Conservation (phyloP, 2,888 invertebrate species). For the Acanthacorydalis orientalis region DNA sequence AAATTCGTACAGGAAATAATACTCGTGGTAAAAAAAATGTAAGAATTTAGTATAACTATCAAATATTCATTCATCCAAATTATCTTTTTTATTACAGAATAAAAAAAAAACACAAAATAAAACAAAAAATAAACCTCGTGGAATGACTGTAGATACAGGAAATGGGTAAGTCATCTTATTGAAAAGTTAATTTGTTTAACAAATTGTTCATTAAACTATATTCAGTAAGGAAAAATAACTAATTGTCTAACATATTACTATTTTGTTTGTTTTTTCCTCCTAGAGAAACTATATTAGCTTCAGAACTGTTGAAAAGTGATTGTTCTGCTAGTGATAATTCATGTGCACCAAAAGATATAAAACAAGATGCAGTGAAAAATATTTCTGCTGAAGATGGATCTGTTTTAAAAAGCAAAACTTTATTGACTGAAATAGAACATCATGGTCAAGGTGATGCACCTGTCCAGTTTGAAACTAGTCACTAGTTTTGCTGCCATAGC, state of each 20-base stretch:
- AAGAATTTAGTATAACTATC: not conserved
- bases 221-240: too few species aligned
- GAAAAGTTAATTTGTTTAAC: too few species aligned
- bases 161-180: conserved; percentile 19
- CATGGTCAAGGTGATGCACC: conserved; percentile 26
- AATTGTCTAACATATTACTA: not conserved
- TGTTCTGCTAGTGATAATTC: conserved; percentile 11
- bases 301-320: conserved; percentile 18
- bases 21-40: conserved; percentile 4
- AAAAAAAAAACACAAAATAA: conserved; percentile 21
- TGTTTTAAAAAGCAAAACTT: not conserved
- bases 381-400: not conserved
- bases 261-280: not conserved
- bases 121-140: conserved; percentile 19
- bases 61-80: not conserved
- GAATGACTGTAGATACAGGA: conserved; percentile 23
- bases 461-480: conserved; percentile 7
- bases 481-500: not conserved
- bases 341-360: not conserved
- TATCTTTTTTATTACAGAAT: conserved; percentile 18
- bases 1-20: conserved; percentile 1
- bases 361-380: not conserved
- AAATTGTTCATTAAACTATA: too few species aligned
- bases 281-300: conserved; percentile 17
- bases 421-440: conserved; percentile 15